Base-by-base conservation (phyloP, 2,113 vertebrate species). In the Bujurquina vittata region DNA sequence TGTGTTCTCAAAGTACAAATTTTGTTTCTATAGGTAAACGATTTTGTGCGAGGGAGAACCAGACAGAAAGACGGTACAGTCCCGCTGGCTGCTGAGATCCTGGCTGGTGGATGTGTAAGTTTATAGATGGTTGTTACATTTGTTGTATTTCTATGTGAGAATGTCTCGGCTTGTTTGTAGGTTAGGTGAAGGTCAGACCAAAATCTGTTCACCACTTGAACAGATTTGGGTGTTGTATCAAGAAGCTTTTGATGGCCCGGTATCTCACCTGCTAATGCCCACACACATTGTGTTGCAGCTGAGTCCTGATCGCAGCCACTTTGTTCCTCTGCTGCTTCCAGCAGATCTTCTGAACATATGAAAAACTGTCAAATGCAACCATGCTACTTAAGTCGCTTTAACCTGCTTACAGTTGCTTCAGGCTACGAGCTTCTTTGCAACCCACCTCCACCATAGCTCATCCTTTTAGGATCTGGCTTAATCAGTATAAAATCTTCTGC, bases 31-130 rank as follows among this genome's bases (percentile, higher is more conserved):
- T 89, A 98, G 97, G 95, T 97, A 89, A 97, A 97, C 82, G 97
- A 97, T 93, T 97, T 97, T 94, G 96, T 98, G 87, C 93, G 96
- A 92, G 97, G 97, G 93, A 97, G 97, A 84, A 96, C 95, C 72
- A 94, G 88, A 78, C 76, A 40, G 89, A 97, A 87, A 90, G 96
- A 97, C 52, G 96, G 96, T 75, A 95, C 93, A 3, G 93, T 98
- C 76, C 96, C 96, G 5, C 77, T 97, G 49, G 80, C 92, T 40
- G 93, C 95, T 74, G 97, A 98, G 91, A 96, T 98, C 83, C 92
- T 98, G 62, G 95, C 96, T 3, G 97, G 96, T 54, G 96, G 95
- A 94, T 98, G 96, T 85, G 97, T 98, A 93, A 97, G 97, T 97
- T 95, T 75, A 81, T n/a, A 59, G 29, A 46, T 5, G 5, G 76